Base-by-base conservation (phyloP, 2,888 invertebrate species). In the Zaprionus bogoriensis region DNA sequence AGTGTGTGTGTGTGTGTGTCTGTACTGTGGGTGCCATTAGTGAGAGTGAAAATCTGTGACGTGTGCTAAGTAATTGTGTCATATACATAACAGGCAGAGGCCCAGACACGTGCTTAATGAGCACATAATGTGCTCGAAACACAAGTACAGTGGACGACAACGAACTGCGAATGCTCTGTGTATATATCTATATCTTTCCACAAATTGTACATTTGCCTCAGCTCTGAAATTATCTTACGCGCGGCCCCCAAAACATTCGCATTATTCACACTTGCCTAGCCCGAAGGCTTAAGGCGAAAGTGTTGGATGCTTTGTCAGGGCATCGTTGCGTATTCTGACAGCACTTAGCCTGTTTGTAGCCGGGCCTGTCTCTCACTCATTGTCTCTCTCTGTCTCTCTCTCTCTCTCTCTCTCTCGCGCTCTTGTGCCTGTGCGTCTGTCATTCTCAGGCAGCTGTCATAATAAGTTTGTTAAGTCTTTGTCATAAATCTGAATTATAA, bases 21-120 rank as follows among this genome's bases (percentile, higher is more conserved):
- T 47, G 54, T 42, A 46, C 44, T 63, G 42, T 60, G 52, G 62
- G 58, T 63, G 81, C 62, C 83, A 80, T 80, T 80, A 86, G 74
- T 52, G 71, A 71, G 54, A 80, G 84, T 80, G 74, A 68, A 83
- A 76, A 74, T 86, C 67, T 80, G 84, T 74, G 74, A 74, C 67
- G 83, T 77, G 66, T 68, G 67, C 74, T 83, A 74, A 80, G 86
- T 86, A 86, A 80, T 83, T 80, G 86, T 80, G 80, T 80, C 86
- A 82, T 63, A 61, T 67, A 63, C 61, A 59, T 48, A 57, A 58
- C 48, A 53, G 48, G 48, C 36, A 38, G 12, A 53, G 73, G 48
- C 28, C 12, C 41, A 70, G 62, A 63, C 74, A 70, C 77, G 54
- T 55, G 62, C 62, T 62, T 77, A 77, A 84, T 80, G 81, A 67